Evolutionary conservation across 2,797 vertebrate species (phyloP), one percentile per base, ranked within the genome.

Genomic region (Sebastolobus alascanus): DNA sequence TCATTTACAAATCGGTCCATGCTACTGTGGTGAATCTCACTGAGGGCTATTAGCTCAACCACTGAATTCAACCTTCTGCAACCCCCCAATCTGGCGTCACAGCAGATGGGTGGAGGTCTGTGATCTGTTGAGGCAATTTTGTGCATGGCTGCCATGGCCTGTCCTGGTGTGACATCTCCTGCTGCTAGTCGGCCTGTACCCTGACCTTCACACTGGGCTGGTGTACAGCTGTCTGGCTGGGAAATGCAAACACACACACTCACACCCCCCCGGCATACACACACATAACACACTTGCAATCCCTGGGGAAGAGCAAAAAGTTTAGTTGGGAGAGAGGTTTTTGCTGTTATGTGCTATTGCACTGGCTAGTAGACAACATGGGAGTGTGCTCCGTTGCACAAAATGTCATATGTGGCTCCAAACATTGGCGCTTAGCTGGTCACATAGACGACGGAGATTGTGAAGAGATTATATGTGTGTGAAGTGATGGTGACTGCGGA

Each of bases 91-190:
- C 92, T 92, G 93, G 87, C 86, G 68, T 93, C 88, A 87, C 89
- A 89, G 92, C 95, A 96, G 95, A 96, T 96, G 96, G 96, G 87
- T 73, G 92, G 89, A 93, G 92, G 93, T 93, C 95, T 96, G 95
- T 94, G 96, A 95, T 95, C 94, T 95, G 95, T 94, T 95, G 93
- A 95, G 91, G 95, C 95, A 96, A 96, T 96, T 96, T 96, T 96
- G 95, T 95, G 95, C 95, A 96, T 96, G 95, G 94, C 90, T 96
- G 95, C 95, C 94, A 91, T 94, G 92, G 94, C 92, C 93, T 93
- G 94, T 96, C 94, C 94, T 93, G 92, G 94, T 94, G 94, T 96
- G 95, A 96, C 94, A 95, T 93, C 92, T 95, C 95, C 94, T 91
- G 94, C 96, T 96, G 96, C 92, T 91, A 85, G 93, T 91, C 92